Conservation (phyloP, 2,888 invertebrate species). For the Phytoseiulus persimilis region DNA sequence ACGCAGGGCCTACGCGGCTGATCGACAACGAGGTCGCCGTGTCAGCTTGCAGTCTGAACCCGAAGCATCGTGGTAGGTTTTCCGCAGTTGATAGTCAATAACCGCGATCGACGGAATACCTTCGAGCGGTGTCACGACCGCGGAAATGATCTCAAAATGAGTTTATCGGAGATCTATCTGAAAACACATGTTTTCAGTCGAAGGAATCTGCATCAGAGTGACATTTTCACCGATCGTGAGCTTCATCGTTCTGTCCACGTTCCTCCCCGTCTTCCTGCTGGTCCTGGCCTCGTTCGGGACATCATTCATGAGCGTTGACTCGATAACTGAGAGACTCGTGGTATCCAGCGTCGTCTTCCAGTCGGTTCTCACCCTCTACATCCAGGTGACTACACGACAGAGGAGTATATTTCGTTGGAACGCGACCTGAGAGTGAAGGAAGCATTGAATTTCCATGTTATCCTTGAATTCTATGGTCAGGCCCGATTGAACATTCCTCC, state of each 20-base stretch:
- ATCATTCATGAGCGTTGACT: neutral
- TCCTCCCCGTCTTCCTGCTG: neutral
- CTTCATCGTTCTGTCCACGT: neutral
- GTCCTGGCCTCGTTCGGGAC: neutral
- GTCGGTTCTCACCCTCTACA: neutral
- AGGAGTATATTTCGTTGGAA: no score
- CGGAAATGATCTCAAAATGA: no score
- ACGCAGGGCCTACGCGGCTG: neutral
- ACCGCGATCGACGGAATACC: no score
- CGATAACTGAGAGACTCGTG: neutral
- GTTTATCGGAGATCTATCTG: no score
- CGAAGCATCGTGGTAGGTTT: no score
- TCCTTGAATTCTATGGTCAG: neutral
- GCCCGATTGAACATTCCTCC: neutral
- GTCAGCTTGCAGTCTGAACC: neutral
- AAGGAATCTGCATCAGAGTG: neutral
- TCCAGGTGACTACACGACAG: neutral
- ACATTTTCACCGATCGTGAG: neutral
- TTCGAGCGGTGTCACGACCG: no score
- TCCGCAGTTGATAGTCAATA: no score
- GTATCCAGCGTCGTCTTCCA: neutral
- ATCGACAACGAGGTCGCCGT: neutral
- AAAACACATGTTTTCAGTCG: no score
- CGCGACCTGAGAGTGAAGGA: no score
- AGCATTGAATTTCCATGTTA: no score